Percentiles rank a stretch among this genome's conserved stretches.
Evolutionary conservation across 1,140 invertebrate genomes (phyloP).

Genomic region (Nephotettix cincticeps): DNA sequence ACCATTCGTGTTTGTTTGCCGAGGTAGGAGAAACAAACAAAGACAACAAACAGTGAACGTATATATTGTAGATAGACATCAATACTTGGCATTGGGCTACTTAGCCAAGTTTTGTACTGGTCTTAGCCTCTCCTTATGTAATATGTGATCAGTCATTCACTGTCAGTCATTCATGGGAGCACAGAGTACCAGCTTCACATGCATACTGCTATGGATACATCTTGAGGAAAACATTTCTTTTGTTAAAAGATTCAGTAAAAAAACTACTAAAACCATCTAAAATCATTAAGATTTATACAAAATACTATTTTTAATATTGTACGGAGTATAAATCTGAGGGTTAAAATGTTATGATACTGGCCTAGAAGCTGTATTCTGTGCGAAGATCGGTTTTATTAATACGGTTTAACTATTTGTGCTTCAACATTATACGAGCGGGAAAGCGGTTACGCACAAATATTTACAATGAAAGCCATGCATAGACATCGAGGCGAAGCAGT

Average conservation of each 20-base stretch:
- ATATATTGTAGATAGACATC: constrained; percentile 20
- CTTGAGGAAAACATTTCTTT: not conserved
- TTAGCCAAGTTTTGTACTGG: constrained; percentile 21
- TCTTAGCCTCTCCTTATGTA: constrained; percentile 23
- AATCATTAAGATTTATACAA: not conserved
- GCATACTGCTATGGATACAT: not conserved
- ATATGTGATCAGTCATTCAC: not conserved
- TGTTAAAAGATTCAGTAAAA: constrained; percentile 6
- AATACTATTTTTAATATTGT: no score
- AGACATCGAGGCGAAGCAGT: not conserved
- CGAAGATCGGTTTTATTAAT: not conserved
- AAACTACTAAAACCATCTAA: not conserved
- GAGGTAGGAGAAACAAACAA: constrained; percentile 21
- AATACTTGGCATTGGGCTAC: not conserved
- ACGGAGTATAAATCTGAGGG: no score
- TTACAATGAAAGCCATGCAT: constrained; percentile 22
- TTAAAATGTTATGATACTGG: no score
- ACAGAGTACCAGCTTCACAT: not conserved
- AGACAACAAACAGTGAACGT: not conserved
- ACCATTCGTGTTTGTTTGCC: constrained; percentile 26
- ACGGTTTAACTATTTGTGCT: not conserved
- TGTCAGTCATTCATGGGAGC: not conserved
- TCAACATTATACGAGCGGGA: not conserved
- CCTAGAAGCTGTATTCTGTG: constrained; percentile 6
- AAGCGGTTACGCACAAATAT: not conserved